Evolutionary conservation across 2,888 invertebrate species (phyloP).

Genomic region (Agonum fuliginosum): DNA sequence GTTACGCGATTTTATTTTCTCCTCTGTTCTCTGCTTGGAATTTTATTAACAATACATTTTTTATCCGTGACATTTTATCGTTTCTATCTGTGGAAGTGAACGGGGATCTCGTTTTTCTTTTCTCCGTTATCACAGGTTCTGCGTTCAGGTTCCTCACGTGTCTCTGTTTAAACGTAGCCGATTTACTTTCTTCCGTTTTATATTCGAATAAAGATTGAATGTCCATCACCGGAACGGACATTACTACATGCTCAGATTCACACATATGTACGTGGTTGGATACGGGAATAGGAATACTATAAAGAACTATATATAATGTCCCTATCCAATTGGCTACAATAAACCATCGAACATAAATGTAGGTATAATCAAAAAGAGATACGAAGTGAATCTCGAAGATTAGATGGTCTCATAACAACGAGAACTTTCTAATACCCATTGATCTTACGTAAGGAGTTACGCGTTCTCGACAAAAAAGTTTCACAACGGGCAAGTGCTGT

Average conservation of each 20-base stretch:
- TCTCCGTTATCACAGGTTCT: constrained; percentile 33
- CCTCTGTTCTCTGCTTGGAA: constrained; percentile 33
- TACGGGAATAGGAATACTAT: too few relatives aligned
- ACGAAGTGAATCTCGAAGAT: constrained; percentile 40
- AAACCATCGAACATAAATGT: not conserved
- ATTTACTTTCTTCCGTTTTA: constrained; percentile 35
- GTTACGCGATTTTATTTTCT: constrained; percentile 49
- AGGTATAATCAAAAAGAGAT: constrained; percentile 48
- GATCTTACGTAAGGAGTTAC: constrained; percentile 53
- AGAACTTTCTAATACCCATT: constrained; percentile 51
- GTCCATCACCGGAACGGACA: too few relatives aligned
- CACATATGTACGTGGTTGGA: too few relatives aligned
- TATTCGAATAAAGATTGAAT: constrained; percentile 35
- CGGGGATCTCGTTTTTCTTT: constrained; percentile 43
- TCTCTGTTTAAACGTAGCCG: constrained; percentile 27
- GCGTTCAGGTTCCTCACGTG: constrained; percentile 40
- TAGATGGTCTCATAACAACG: constrained; percentile 54
- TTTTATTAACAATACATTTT: constrained; percentile 54
- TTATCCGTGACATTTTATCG: constrained; percentile 53
- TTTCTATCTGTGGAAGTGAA: constrained; percentile 44
- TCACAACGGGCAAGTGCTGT: constrained; percentile 17
- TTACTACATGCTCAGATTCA: too few relatives aligned
- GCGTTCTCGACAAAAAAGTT: constrained; percentile 48
- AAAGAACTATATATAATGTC: too few relatives aligned
- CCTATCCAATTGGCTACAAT: too few relatives aligned